Evolutionary conservation across 1,140 invertebrate genomes (phyloP), one percentile per base, ranked within the genome.

Genomic region (Platyscapa corneri): DNA sequence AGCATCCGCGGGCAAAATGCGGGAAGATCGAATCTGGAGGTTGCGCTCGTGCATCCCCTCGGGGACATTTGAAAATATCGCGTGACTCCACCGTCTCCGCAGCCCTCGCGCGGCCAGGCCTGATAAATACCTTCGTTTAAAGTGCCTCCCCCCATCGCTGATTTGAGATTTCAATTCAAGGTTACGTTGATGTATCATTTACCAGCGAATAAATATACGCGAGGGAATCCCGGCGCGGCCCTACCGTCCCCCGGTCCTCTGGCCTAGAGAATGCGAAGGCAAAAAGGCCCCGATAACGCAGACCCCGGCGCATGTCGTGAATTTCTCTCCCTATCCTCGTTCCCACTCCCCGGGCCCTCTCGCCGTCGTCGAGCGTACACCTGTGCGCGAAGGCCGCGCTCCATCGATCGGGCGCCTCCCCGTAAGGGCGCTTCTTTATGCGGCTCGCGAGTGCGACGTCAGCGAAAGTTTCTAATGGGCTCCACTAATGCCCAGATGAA

Each of bases 101-200:
- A 39, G 12, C 39, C n/a, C 32, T 34, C 20, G 23, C 64, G 64
- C 8, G 56, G 10, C 42, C 53, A 39, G 20, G 70, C 7, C 39
- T 72, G 72, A 79, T 81, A 81, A 81, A 85, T 75, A 60, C 70
- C 70, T 56, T 0, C 27, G 49, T 30, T 81, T 56, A 60, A 74
- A 80, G 46, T 80, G 37, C 23, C 39, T 10, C 32, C 75, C 34
- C 5, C 70, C 70, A 20, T 76, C 27, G 65, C 39, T 49, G 80
- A 86, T 83, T 86, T 86, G 81, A 83, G 81, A 86, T 86, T 83
- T 86, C 81, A 83, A 83, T 83, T 83, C 76, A 86, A 86, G 85
- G 85, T 46, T 86, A 56, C 72, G 23, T 80, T 72, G 85, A 67
- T 82, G 67, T 86, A 82, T 82, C 78, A 86, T 86, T 82, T 82